Evolutionary conservation across 2,797 vertebrate genomes (phyloP), one percentile per base, ranked within the genome.

Genomic region (Serranus cabrilla): DNA sequence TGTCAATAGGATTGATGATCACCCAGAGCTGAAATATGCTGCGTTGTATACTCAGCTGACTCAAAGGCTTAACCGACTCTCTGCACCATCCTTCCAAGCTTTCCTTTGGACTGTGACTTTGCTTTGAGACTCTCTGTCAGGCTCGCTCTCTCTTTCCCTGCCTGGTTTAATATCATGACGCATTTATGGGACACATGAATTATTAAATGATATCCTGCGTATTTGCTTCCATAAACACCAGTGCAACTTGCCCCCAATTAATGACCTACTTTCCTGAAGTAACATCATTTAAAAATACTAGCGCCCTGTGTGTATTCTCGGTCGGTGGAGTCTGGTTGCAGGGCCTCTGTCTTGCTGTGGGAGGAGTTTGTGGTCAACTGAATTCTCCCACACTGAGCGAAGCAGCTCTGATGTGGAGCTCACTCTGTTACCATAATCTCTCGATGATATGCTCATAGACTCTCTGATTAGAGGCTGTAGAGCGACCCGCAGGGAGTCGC

Each of bases 261-360:
- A 87, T 91, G 91, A 91, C 92, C 91, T 90, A 89, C 80, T 93
- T 93, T 91, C 79, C 77, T 31, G 67, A 87, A 87, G 82, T 76
- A 74, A 63, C 70, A 50, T 84, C 78, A 61, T 91, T 91, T 93
- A 89, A 88, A 94, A 89, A 91, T 87, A 90, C 80, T 70, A 80
- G 57, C 70, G 57, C 78, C 60, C 74, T 59, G 73, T 68, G 82
- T 87, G 65, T 90, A 85, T 91, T 91, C 84, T 79, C 25, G 82
- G 86, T 77, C 70, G 40, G 58, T 57, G 87, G 90, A 52, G 87
- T 91, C 87, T 73, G 79, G 84, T 91, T 92, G 80, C 85, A 82
- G 46, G 74, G 73, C 59, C 64, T 72, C 64, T 57, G 78, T 52
- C 67, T 78, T 82, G 72, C 78, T 83, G 65, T 58, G 87, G 87